A percentile compares a stretch with the other conserved stretches of the same genome.
Evolutionary conservation across 2,113 vertebrate genomes (phyloP).

Genomic region (Pardalotus punctatus): DNA sequence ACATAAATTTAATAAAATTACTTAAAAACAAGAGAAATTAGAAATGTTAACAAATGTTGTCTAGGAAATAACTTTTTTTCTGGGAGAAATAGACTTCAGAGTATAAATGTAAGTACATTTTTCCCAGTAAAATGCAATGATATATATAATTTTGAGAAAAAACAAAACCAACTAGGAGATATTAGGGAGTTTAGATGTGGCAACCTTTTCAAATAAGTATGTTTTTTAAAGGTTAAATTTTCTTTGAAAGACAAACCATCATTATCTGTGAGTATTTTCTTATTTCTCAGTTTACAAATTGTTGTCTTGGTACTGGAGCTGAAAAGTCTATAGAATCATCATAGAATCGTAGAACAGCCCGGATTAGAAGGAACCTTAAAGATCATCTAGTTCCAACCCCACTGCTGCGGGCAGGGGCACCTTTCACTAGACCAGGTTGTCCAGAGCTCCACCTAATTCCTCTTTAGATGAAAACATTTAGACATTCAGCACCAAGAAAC

Average conservation of each 20-base stretch:
- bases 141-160: not conserved
- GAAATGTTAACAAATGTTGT: not conserved
- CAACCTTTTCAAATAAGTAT: not conserved
- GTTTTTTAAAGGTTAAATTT: not conserved
- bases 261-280: not conserved
- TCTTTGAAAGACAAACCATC: not conserved
- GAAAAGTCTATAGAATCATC: not conserved
- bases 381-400: not conserved
- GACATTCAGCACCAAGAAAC: not conserved
- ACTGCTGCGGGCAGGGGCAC: not conserved
- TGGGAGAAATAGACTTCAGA: not conserved
- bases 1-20: not conserved
- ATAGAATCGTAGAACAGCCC: not conserved
- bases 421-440: not conserved
- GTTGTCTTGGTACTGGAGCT: not conserved
- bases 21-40: not conserved
- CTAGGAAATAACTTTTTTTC: not conserved
- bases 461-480: not conserved
- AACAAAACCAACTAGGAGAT: not conserved
- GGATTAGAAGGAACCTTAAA: not conserved
- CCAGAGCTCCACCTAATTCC: not conserved
- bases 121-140: not conserved
- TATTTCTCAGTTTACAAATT: not conserved
- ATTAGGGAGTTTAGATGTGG: not conserved
- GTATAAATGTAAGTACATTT: not conserved